phyloP scores from a whole-genome alignment of 2,113 vertebrate genomes.

The Sylvia atricapilla region DNA sequence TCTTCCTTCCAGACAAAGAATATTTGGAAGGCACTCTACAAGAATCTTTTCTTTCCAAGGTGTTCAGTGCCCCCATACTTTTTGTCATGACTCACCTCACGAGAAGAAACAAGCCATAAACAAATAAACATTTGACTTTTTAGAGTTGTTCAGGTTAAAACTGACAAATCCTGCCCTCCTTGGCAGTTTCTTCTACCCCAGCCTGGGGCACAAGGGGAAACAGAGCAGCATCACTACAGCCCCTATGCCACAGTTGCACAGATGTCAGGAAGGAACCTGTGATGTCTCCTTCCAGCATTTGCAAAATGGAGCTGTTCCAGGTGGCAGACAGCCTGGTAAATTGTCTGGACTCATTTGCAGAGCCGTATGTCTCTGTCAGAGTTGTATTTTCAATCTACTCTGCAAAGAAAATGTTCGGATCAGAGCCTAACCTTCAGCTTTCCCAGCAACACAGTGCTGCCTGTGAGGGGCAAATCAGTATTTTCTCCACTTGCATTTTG shows the following conservation, averaged over 20 bases:
- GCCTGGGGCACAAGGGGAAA: background rate
- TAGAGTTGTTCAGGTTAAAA: background rate
- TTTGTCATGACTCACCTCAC: background rate
- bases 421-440: background rate
- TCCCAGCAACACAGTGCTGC: background rate
- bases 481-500: background rate
- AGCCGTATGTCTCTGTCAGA: background rate
- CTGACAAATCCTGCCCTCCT: background rate
- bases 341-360: conserved; percentile 20
- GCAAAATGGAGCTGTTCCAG: background rate
- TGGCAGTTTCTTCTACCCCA: background rate
- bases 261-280: background rate
- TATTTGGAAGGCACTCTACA: background rate
- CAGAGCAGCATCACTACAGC: background rate
- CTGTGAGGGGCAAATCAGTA: background rate
- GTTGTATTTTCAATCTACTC: conserved; percentile 1
- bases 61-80: background rate
- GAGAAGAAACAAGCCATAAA: background rate
- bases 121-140: background rate
- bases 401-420: background rate
- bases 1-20: background rate
- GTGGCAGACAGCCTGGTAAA: conserved; percentile 44
- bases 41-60: background rate
- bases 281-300: background rate
- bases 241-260: fast-evolving